Evolutionary conservation across 2,797 vertebrate genomes (phyloP), one percentile per base, ranked within the genome.

Genomic region (Dromococcyx pavoninus): DNA sequence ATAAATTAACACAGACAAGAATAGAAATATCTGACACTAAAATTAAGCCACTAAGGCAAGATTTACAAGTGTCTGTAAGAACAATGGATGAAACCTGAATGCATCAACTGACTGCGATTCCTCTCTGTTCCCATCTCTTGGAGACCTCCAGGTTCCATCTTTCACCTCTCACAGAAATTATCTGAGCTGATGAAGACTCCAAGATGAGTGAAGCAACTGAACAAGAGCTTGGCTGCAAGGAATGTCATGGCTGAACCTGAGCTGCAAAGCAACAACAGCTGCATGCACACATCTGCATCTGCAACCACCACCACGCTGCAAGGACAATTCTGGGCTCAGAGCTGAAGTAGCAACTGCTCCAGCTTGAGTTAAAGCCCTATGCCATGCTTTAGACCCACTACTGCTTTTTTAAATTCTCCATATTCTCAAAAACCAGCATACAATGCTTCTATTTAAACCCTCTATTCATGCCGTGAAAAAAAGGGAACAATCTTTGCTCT

Each of bases 1-100:
- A 96, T 95, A 95, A 96, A 73, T 96, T 88, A 95, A 94, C 65
- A 91, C 30, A 73, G 65, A 90, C 56, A 76, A 93, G 75, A 83
- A 16, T 5, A 78, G 35, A 85, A 88, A 53, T 76, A 93, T 51
- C 75, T 65, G 43, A 89, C 62, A 86, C 6, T 86, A 62, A 58
- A 81, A 86, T 21, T 32, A 80, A 89, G 30, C 48, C 72, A 67
- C 71, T 58, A 65, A 95, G 71, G 67, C 82, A 72, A 62, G n/a
- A 41, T 23, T 71, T 35, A 17, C 1, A 74, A 86, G 69, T 2
- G 15, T 57, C 75, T 91, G 48, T 82, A 71, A 17, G 77, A 86
- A 53, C 18, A 72, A 46, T 1, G n/a, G 62, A 33, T 67, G 79
- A 76, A 92, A 90, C 30, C 3, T 21, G 70, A 93, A 90, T 2